Conservation (phyloP, 2,113 vertebrate species). For the Sciurus niger region DNA sequence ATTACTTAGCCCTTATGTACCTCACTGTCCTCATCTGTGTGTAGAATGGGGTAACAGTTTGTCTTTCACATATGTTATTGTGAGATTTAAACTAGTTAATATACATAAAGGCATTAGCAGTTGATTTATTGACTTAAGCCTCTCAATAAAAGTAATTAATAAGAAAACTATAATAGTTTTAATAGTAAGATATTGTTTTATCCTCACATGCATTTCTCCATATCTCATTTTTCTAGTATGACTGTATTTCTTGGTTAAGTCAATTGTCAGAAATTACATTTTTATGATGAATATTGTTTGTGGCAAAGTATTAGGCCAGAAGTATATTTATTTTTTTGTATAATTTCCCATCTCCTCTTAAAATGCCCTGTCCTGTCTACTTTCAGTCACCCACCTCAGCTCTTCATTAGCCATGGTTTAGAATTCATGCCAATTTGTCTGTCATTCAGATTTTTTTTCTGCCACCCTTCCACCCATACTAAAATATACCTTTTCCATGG, state of each 20-base stretch:
- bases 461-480: background rate
- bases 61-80: background rate
- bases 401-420: background rate
- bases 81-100: conserved; percentile 9
- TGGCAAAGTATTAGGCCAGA: background rate
- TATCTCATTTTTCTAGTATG: background rate
- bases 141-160: background rate
- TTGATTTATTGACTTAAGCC: background rate
- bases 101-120: background rate
- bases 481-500: background rate
- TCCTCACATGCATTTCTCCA: background rate
- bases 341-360: background rate
- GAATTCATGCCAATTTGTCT: background rate
- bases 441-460: background rate
- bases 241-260: conserved; percentile 37
- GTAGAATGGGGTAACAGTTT: background rate
- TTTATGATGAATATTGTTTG: conserved; percentile 14
- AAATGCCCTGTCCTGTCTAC: background rate
- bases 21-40: background rate
- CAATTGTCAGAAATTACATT: conserved; percentile 13
- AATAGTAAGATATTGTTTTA: background rate
- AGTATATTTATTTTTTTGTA: background rate
- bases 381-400: background rate
- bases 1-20: background rate
- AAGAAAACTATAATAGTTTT: background rate